Evolutionary conservation across 2,888 invertebrate genomes (phyloP), one percentile per base, ranked within the genome.

Genomic region (Pardosa pseudoannulata): DNA sequence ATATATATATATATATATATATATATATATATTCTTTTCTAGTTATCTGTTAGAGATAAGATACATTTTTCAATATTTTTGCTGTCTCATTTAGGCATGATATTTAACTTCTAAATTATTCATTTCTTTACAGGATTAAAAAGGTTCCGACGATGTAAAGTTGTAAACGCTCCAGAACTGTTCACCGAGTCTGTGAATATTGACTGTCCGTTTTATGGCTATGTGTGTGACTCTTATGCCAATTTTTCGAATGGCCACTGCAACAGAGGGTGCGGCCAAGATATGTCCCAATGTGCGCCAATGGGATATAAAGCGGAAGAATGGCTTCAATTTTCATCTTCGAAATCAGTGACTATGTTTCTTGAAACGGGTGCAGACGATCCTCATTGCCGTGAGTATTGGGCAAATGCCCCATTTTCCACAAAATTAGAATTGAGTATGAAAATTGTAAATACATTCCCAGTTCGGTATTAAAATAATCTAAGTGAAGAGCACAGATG

Each of bases 141-240:
- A 83, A 93, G 94, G 89, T 95, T 94, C 90, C 92, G 97, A 23
- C 95, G 96, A 31, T 98, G 98, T 91, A 96, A 96, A 91, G 97
- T 98, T 91, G 94, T 96, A 80, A 93, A 97, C 71, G 96, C 96
- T 88, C 94, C 96, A 90, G 94, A 96, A 90, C 95, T 94, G 90
- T 97, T 96, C 91, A 95, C 94, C 0, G 97, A 97, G 91, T 96
- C 96, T 89, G 94, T 98, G 67, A 94, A 95, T 88, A 93, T 95
- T 0, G 91, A 93, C 16, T 97, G 97, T 90, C 94, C 95, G 0
- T 97, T 95, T 90, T 92, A 94, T 90, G 95, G 95, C 0, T 94
- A 96, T 78, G 94, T 95, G 79, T 98, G 98, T 91, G 93, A 94
- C n/a, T 95, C 95, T 27, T 96, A 94, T 92, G 95, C 96, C 13